A percentile compares a stretch with the other conserved stretches of the same genome.
Evolutionary conservation across 2,888 invertebrate species (phyloP).

Genomic region (Napeogenes inachia): DNA sequence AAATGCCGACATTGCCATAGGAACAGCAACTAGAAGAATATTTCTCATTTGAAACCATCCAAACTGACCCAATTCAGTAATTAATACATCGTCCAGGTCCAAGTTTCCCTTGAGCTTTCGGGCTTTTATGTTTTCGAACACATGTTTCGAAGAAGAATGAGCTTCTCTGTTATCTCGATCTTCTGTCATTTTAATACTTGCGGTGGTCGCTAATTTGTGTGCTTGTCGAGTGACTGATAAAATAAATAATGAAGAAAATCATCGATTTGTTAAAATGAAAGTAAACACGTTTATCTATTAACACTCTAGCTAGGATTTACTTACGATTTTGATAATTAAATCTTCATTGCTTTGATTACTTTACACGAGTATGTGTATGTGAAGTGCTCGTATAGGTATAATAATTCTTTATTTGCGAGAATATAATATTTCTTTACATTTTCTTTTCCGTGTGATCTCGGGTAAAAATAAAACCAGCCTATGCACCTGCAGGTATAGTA

Average conservation of each 20-base stretch:
- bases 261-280: neutral
- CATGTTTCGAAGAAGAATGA: neutral
- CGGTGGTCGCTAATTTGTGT: neutral
- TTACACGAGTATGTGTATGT: too few species aligned
- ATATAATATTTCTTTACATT: too few species aligned
- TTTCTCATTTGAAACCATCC: slow-evolving; percentile 78
- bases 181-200: neutral
- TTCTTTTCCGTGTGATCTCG: too few species aligned
- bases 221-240: neutral
- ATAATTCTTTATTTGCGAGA: too few species aligned
- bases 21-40: slow-evolving; percentile 62
- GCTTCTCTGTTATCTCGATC: neutral
- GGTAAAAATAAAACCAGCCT: too few species aligned
- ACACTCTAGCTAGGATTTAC: too few species aligned
- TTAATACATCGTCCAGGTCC: slow-evolving; percentile 64
- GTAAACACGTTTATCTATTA: too few species aligned
- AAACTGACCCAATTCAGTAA: slow-evolving; percentile 74
- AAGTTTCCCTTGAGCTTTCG: slow-evolving; percentile 17
- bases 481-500: too few species aligned
- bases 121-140: neutral
- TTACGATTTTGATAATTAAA: too few species aligned
- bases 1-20: slow-evolving; percentile 66
- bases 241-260: neutral
- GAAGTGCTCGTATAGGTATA: too few species aligned
- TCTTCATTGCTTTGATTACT: too few species aligned